Base-by-base conservation (phyloP, 2,888 invertebrate genomes). In the Cheilosia grossa region DNA sequence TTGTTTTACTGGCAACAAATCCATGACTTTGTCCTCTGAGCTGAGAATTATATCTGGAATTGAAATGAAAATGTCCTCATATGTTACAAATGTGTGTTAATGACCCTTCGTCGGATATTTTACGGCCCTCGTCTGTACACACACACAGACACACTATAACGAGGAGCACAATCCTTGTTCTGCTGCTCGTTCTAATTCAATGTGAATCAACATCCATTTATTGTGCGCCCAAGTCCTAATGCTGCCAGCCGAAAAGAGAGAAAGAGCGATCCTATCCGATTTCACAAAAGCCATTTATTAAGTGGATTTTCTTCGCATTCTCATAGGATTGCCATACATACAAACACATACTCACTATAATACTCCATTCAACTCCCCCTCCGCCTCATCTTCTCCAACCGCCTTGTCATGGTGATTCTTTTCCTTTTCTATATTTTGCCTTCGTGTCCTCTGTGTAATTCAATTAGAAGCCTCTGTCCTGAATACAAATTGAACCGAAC, bases 51-150 rank as follows among this genome's bases (percentile, higher is more conserved):
- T 30, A 59, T 73, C 64, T 42, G 49, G 81, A 77, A 80, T 81
- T 72, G 80, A 72, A 85, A 81, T 72, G 70, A 81, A 85, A 85
- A 85, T 81, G 81, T 85, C 81, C 85, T 81, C 81, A 81, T 85
- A 85, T 81, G 85, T 85, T 81, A 77, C 81, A 77, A 85, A 85
- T 81, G 81, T 85, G 85, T 85, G 85, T 75, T 85, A 85, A 85
- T 85, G 85, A 85, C 81, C 85, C 61, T 81, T 85, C 61, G 70
- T 77, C 75, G 61, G 70, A 81, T 85, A 75, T 80, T 83, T 83
- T 83, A 80, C 80, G 83, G 66, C 49, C 21, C 47, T 53, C 54
- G 33, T 15, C 21, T 51, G 5, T 54, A 47, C 53, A 47, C 61
- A 79, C 19, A 61, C 59, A 49, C 42, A 61, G 4, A 49, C 44